A percentile compares a stretch with the other conserved stretches of the same genome.
Evolutionary conservation across 1,140 invertebrate genomes (phyloP).

Genomic region (Orussus abietinus): DNA sequence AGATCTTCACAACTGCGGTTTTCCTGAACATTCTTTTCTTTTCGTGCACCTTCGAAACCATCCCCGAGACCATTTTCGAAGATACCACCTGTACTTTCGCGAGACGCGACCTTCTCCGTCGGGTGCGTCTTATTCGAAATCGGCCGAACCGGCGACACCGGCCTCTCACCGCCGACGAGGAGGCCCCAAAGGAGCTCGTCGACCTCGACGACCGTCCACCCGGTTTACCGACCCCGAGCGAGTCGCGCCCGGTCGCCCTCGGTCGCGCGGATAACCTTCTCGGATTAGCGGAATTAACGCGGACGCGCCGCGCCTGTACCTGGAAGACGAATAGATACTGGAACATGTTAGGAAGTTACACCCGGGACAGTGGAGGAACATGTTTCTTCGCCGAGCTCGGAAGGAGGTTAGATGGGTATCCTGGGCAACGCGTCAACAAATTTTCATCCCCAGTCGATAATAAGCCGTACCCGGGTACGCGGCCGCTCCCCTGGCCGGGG

Average conservation of each 20-base stretch:
- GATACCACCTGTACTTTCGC: too few relatives aligned
- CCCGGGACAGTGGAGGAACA: constrained; percentile 23
- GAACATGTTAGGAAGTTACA: constrained; percentile 34
- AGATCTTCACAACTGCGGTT: too few relatives aligned
- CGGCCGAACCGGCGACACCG: too few relatives aligned
- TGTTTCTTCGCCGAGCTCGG: constrained; percentile 23
- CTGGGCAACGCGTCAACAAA: constrained; percentile 43
- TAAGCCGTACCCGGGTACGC: constrained; percentile 12
- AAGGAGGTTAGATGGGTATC: constrained; percentile 39
- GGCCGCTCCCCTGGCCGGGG: too few relatives aligned
- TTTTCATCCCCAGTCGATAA: constrained; percentile 32
- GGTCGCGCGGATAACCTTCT: neutral
- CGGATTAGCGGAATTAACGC: neutral
- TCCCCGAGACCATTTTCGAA: too few relatives aligned
- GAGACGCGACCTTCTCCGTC: too few relatives aligned
- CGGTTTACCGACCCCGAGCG: too few relatives aligned
- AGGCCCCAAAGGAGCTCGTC: neutral
- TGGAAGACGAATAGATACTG: constrained; percentile 43
- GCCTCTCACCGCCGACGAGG: too few relatives aligned
- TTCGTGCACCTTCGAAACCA: too few relatives aligned
- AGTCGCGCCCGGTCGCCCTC: too few relatives aligned
- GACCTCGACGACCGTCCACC: neutral
- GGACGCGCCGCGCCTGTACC: constrained; percentile 31
- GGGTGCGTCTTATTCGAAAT: too few relatives aligned
- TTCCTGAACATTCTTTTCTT: too few relatives aligned